Evolutionary conservation across 2,797 vertebrate species (phyloP).

Genomic region (Pteropus rufus): DNA sequence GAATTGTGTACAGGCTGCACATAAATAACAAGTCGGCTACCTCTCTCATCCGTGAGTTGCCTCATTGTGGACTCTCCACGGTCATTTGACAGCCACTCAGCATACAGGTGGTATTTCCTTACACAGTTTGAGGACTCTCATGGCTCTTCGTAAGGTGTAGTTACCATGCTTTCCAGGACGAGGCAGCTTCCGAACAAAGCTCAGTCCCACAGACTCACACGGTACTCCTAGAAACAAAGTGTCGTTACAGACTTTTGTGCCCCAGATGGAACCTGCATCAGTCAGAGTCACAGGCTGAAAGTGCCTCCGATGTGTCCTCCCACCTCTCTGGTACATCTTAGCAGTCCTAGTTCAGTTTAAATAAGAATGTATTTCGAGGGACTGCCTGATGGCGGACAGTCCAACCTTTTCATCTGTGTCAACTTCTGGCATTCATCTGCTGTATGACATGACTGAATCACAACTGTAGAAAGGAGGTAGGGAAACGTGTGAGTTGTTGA

Average conservation of each 20-base stretch:
- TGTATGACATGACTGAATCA: neutral
- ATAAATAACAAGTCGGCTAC: neutral
- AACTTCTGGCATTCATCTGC: neutral
- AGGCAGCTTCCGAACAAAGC: neutral
- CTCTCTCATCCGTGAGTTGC: neutral
- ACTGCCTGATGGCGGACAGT: neutral
- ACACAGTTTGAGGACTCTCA: neutral
- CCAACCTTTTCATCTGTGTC: neutral
- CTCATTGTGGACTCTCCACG: neutral
- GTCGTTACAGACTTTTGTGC: neutral
- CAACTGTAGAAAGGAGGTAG: accelerated
- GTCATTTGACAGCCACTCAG: neutral
- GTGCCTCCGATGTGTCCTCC: neutral
- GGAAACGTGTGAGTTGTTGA: neutral
- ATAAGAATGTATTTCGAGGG: neutral
- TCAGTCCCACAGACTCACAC: neutral
- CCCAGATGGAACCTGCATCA: accelerated
- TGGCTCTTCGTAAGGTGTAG: neutral
- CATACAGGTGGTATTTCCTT: neutral
- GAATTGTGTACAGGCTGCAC: neutral
- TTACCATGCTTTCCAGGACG: neutral
- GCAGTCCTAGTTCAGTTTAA: neutral
- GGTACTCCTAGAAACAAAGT: neutral
- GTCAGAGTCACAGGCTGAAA: neutral
- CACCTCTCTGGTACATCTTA: neutral